phyloP scores from a whole-genome alignment of 2,113 vertebrate genomes.

The Gracilinanus agilis region DNA sequence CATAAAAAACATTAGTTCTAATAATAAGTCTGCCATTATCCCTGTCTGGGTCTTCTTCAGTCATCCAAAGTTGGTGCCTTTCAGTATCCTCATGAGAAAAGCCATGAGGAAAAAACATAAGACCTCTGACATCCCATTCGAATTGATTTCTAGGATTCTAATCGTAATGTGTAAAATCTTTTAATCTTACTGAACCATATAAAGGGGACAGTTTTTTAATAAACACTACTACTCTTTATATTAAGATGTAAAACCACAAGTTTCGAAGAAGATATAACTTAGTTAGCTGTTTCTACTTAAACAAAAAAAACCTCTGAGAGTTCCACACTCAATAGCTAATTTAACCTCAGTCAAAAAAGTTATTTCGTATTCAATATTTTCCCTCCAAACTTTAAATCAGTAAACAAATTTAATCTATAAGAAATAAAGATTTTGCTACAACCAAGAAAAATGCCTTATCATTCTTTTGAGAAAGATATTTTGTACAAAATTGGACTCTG shows the following conservation, averaged over 20 bases:
- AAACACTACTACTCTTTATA: no score
- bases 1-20: background rate
- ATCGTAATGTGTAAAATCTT: background rate
- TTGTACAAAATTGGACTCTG: background rate
- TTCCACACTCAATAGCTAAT: background rate
- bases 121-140: background rate
- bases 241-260: background rate
- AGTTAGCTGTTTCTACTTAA: background rate
- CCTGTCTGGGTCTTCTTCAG: background rate
- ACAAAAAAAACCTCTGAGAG: background rate
- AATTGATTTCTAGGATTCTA: background rate
- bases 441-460: background rate
- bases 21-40: background rate
- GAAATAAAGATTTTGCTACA: background rate
- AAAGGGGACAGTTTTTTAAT: background rate
- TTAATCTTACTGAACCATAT: background rate
- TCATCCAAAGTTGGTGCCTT: background rate
- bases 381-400: background rate
- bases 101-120: background rate
- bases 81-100: background rate
- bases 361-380: background rate
- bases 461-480: background rate
- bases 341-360: background rate
- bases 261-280: background rate
- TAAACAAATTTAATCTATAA: background rate